Percentiles rank a stretch among this genome's conserved stretches.
phyloP scores from a whole-genome alignment of 1,140 invertebrate genomes.

The Drosophila sp. region DNA sequence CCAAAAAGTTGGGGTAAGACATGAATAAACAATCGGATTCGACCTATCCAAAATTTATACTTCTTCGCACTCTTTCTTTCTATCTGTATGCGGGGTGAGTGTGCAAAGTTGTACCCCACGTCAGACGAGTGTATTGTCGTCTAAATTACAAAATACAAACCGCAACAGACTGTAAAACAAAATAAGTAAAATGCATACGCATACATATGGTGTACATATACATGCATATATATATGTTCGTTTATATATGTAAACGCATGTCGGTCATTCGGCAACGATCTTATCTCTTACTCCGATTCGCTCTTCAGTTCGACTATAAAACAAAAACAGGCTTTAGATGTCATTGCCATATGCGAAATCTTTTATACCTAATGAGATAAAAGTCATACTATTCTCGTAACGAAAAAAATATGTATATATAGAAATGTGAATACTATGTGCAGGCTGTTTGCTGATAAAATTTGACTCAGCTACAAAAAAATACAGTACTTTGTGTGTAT shows the following conservation, averaged over 20 bases:
- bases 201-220: constrained; percentile 3
- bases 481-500: constrained; percentile 2
- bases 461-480: background rate
- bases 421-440: background rate
- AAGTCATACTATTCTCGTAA: background rate
- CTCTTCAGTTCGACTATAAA: constrained; percentile 17
- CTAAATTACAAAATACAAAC: constrained; percentile 14
- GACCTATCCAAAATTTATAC: too few relatives aligned
- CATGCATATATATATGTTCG: background rate
- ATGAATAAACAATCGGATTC: background rate
- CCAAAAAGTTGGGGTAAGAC: constrained; percentile 90
- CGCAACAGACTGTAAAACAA: constrained; percentile 20
- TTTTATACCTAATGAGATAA: constrained; percentile 2
- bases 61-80: background rate
- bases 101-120: constrained; percentile 2
- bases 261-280: constrained; percentile 42
- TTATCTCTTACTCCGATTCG: constrained; percentile 31
- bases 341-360: constrained; percentile 39
- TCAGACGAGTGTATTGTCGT: constrained; percentile 29
- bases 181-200: constrained; percentile 7
- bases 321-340: constrained; percentile 34
- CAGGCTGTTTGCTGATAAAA: constrained; percentile 2
- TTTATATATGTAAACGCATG: constrained; percentile 26
- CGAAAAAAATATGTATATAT: background rate
- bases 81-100: too few relatives aligned